phyloP scores from a whole-genome alignment of 2,113 vertebrate genomes.

The Odobenus rosmarus region DNA sequence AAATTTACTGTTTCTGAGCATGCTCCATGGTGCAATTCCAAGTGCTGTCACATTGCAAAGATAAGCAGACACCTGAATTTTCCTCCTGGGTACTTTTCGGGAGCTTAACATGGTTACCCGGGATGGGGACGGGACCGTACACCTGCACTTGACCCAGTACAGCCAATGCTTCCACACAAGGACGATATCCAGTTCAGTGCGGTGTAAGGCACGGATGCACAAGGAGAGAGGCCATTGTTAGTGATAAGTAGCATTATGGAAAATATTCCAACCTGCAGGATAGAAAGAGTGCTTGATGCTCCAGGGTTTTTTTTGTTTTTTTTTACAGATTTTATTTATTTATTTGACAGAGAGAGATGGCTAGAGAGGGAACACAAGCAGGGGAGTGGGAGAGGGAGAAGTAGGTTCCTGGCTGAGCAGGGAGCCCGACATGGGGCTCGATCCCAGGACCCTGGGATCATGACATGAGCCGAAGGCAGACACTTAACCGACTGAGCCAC shows the following conservation, averaged over 20 bases:
- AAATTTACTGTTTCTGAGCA: neutral
- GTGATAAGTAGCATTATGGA: constrained; percentile 38
- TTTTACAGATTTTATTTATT: too few relatives aligned
- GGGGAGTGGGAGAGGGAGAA: too few relatives aligned
- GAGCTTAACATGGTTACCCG: neutral
- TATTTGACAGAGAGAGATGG: too few relatives aligned
- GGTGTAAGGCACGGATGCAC: constrained; percentile 81
- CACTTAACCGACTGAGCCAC: neutral
- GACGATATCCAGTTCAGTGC: constrained; percentile 53
- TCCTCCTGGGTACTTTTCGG: neutral
- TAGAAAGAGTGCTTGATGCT: neutral
- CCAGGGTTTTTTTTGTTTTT: neutral
- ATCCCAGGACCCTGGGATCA: too few relatives aligned
- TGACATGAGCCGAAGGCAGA: too few relatives aligned
- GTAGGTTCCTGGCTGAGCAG: too few relatives aligned
- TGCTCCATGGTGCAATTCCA: neutral
- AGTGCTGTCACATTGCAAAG: constrained; percentile 68
- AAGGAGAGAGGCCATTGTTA: constrained; percentile 51
- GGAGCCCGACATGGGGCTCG: too few relatives aligned
- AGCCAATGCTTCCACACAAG: constrained; percentile 40
- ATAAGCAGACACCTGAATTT: constrained; percentile 38
- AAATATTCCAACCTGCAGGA: constrained; percentile 57
- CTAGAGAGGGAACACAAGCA: too few relatives aligned
- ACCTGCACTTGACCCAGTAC: neutral
- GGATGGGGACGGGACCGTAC: neutral